phyloP scores from a whole-genome alignment of 2,113 vertebrate species.

The Nanorana parkeri region DNA sequence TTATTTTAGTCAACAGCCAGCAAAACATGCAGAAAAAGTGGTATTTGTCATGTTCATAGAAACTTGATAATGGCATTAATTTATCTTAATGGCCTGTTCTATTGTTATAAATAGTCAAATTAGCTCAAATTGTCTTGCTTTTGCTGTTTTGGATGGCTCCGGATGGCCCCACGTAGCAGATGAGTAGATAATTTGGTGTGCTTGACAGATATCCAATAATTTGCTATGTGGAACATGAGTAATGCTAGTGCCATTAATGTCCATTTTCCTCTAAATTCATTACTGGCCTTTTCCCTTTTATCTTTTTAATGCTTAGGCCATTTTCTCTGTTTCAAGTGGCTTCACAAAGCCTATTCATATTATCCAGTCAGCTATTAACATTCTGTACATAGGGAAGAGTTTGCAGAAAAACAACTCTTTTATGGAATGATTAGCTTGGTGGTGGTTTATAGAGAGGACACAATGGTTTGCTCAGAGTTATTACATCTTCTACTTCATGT shows the following conservation, averaged over 20 bases:
- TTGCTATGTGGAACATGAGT: slow-evolving; percentile 99
- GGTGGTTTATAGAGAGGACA: slow-evolving; percentile 67
- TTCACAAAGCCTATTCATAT: slow-evolving; percentile 85
- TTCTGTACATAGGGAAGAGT: slow-evolving; percentile 81
- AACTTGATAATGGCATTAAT: slow-evolving; percentile 99
- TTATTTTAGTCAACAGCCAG: slow-evolving; percentile 99
- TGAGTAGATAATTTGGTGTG: slow-evolving; percentile 99
- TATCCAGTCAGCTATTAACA: slow-evolving; percentile 86
- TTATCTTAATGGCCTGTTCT: slow-evolving; percentile 99
- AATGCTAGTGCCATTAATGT: slow-evolving; percentile 99
- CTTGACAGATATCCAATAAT: slow-evolving; percentile 99
- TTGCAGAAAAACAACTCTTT: slow-evolving; percentile 77
- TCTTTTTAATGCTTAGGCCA: slow-evolving; percentile 93
- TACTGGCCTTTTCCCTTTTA: slow-evolving; percentile 99
- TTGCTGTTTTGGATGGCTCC: slow-evolving; percentile 97
- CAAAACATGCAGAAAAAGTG: slow-evolving; percentile 97
- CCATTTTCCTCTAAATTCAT: slow-evolving; percentile 99
- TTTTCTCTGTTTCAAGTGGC: slow-evolving; percentile 94
- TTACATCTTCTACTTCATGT: slow-evolving; percentile 70
- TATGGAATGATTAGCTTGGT: slow-evolving; percentile 73
- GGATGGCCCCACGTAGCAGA: slow-evolving; percentile 89
- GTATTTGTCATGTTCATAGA: slow-evolving; percentile 99
- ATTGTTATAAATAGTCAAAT: slow-evolving; percentile 99
- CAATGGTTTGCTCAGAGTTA: slow-evolving; percentile 68
- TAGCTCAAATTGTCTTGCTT: slow-evolving; percentile 99